Evolutionary conservation across 2,797 vertebrate species (phyloP).

Genomic region (Poliocrania exsul): DNA sequence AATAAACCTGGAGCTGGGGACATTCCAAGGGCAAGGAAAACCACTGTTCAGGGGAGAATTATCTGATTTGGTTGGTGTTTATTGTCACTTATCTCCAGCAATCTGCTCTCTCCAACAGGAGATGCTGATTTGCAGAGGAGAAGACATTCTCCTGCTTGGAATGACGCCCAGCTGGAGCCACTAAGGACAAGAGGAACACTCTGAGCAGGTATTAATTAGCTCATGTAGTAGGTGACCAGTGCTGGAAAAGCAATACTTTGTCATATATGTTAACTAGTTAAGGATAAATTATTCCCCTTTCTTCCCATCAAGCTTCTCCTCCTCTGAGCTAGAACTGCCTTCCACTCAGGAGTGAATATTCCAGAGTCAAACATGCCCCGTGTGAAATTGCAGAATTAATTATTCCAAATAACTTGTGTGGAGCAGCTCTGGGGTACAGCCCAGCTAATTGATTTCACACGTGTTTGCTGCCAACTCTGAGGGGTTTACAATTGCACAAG

Average conservation of each 20-base stretch:
- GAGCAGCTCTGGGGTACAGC: neutral
- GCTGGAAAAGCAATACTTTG: neutral
- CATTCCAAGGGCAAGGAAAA: slow-evolving; percentile 48
- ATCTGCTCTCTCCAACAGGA: slow-evolving; percentile 48
- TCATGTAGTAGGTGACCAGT: neutral
- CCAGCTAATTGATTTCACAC: neutral
- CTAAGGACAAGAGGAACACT: neutral
- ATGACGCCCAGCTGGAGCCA: neutral
- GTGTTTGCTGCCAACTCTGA: neutral
- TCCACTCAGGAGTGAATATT: neutral
- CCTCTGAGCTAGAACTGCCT: neutral
- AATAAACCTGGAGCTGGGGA: neutral
- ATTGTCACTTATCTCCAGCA: slow-evolving; percentile 52
- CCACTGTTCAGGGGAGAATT: neutral
- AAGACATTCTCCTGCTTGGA: slow-evolving; percentile 35
- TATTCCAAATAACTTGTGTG: neutral
- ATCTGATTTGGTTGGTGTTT: slow-evolving; percentile 31
- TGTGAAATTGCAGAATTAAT: neutral
- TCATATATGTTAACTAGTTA: neutral
- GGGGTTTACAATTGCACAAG: neutral
- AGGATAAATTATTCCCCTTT: neutral
- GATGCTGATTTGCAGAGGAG: slow-evolving; percentile 42
- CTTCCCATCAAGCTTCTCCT: neutral
- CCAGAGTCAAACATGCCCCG: neutral
- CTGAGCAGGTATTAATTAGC: neutral